Evolutionary conservation across 1,140 invertebrate genomes (phyloP).

Genomic region (Leptoteleia sp.): DNA sequence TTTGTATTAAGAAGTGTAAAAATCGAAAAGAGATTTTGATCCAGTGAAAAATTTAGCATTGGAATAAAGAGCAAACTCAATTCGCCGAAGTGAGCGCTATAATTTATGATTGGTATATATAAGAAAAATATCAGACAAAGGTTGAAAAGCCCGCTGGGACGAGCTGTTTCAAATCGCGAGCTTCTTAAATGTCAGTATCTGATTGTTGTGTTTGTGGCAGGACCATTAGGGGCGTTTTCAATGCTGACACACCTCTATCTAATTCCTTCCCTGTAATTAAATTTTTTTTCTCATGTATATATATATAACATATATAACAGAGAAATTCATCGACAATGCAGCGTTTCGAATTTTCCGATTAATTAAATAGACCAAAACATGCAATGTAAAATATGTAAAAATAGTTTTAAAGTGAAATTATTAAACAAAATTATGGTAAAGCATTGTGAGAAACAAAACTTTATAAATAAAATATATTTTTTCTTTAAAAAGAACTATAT

Average conservation of each 20-base stretch:
- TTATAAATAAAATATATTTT: no score
- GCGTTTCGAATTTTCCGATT: conserved; percentile 27
- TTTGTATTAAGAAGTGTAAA: conserved; percentile 2
- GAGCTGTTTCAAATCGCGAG: conserved; percentile 45
- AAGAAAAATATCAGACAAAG: conserved; percentile 61
- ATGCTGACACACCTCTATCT: conserved; percentile 48
- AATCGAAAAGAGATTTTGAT: conserved; percentile 9
- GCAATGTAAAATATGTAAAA: no score
- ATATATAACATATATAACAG: conserved; percentile 54
- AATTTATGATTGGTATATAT: conserved; percentile 52
- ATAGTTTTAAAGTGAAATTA: no score
- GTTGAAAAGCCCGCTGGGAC: conserved; percentile 58
- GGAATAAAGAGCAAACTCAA: conserved; percentile 26
- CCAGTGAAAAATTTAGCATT: conserved; percentile 23
- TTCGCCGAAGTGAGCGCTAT: conserved; percentile 29
- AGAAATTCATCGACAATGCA: conserved; percentile 27
- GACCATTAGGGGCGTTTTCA: conserved; percentile 62
- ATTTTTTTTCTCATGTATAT: conserved; percentile 17
- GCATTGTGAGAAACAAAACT: no score
- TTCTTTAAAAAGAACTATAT: no score
- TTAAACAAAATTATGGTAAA: no score
- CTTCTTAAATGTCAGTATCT: conserved; percentile 64
- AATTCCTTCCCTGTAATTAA: conserved; percentile 55
- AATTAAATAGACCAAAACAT: conserved; percentile 32
- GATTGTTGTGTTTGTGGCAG: conserved; percentile 54